phyloP scores from a whole-genome alignment of 2,888 invertebrate genomes.

The Noctua fimbriata region DNA sequence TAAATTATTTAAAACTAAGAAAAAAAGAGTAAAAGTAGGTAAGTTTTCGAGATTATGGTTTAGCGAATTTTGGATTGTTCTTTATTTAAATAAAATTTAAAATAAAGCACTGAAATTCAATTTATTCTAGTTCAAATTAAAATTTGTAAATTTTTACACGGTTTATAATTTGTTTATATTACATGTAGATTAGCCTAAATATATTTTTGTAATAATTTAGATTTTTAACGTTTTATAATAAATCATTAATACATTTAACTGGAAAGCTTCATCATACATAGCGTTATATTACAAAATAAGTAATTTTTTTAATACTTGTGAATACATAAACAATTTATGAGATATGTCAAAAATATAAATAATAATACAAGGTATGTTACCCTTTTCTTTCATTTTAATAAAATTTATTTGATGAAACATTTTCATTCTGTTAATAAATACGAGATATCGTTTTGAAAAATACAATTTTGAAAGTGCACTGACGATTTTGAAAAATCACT shows the following conservation, averaged over 20 bases:
- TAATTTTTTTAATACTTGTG: conserved; percentile 15
- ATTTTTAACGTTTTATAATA: conserved; percentile 3
- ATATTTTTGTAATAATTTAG: conserved; percentile 23
- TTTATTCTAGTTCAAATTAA: background rate
- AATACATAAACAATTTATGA: background rate
- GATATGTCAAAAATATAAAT: background rate
- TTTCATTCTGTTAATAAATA: conserved; percentile 7
- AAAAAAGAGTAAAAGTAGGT: background rate
- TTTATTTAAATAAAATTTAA: background rate
- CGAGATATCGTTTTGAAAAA: conserved; percentile 10
- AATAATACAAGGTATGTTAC: conserved; percentile 4
- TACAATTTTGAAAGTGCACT: conserved; percentile 18
- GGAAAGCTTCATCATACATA: background rate
- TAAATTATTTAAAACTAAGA: background rate
- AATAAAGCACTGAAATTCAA: background rate
- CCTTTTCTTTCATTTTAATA: background rate
- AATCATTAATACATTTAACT: background rate
- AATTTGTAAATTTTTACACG: background rate
- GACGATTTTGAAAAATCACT: background rate
- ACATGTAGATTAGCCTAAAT: background rate
- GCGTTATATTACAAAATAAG: conserved; percentile 9
- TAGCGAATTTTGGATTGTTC: background rate
- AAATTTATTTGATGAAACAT: conserved; percentile 3
- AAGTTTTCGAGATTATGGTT: background rate
- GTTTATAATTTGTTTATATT: background rate